Evolutionary conservation across 2,113 vertebrate species (phyloP), one percentile per base, ranked within the genome.

Genomic region (Panthera uncia): DNA sequence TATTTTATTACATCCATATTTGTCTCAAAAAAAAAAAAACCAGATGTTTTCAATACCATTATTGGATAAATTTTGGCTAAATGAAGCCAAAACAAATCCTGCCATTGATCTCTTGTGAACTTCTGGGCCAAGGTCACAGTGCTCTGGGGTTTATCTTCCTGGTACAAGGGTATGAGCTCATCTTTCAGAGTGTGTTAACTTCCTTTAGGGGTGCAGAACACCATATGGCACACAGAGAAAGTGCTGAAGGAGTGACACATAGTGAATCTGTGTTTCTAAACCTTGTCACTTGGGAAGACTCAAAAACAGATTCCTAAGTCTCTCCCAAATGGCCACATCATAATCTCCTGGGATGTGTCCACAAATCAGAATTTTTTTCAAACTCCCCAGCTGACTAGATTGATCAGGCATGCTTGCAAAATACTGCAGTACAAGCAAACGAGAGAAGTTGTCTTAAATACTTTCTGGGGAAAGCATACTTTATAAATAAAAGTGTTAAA

Each of bases 31-130:
- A 87, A 61, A 41, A 61, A 61, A 87, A 73, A 65, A 38, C 3
- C 48, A 96, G 68, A 89, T 95, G 83, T 96, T 96, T 97, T 89
- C 52, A 97, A 85, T 89, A 95, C 6, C 4, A 61, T 94, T 97
- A 96, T 61, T 95, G 83, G 74, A 95, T 94, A 94, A n/a, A 80
- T 96, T 91, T 87, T 87, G 38, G 29, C 38, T 92, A 93, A 87
- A 80, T 15, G 15, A 68, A 94, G 83, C 7, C 74, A 80, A 89
- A 95, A 82, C 71, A 94, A 97, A 91, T 85, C 27, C 73, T 89
- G 29, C 33, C 52, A 73, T 78, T 94, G 94, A 93, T 95, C 65
- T 96, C 27, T 95, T 92, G 55, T 97, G 89, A 81, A 96, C 36
- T 80, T 88, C 21, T 92, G 71, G 73, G 69, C 18, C 19, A 90